A percentile compares a stretch with the other conserved stretches of the same genome.
phyloP scores from a whole-genome alignment of 1,140 invertebrate genomes.

The Orchestia grillus region DNA sequence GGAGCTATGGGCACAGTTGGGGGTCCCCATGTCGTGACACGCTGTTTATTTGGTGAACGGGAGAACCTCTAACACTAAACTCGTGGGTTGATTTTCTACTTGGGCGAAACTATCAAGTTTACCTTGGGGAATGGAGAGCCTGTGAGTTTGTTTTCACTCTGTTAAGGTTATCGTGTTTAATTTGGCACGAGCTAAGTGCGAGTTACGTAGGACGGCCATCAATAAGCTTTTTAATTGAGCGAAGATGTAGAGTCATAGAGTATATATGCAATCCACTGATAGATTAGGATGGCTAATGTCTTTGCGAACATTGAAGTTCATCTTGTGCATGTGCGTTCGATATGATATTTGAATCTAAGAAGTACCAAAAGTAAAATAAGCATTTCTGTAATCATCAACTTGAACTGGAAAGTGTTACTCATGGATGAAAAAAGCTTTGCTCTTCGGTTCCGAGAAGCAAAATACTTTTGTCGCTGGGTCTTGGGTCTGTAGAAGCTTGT shows the following conservation, averaged over 20 bases:
- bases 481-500: too few species aligned
- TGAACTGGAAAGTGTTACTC: neutral
- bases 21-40: neutral
- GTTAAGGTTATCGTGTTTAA: constrained; percentile 9
- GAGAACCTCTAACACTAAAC: neutral
- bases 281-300: neutral
- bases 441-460: neutral
- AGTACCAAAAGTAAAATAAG: too few species aligned
- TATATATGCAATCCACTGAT: neutral
- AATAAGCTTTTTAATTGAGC: neutral
- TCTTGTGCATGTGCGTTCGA: neutral
- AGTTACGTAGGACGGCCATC: neutral
- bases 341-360: neutral
- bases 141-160: neutral
- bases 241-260: neutral
- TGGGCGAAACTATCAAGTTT: neutral
- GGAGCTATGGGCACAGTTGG: neutral
- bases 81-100: neutral
- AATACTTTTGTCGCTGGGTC: too few species aligned
- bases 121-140: neutral
- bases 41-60: constrained; percentile 30
- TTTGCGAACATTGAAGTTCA: neutral
- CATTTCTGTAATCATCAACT: too few species aligned
- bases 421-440: neutral
- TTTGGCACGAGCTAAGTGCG: neutral